Evolutionary conservation across 2,888 invertebrate species (phyloP).

Genomic region (Tillus elongatus): DNA sequence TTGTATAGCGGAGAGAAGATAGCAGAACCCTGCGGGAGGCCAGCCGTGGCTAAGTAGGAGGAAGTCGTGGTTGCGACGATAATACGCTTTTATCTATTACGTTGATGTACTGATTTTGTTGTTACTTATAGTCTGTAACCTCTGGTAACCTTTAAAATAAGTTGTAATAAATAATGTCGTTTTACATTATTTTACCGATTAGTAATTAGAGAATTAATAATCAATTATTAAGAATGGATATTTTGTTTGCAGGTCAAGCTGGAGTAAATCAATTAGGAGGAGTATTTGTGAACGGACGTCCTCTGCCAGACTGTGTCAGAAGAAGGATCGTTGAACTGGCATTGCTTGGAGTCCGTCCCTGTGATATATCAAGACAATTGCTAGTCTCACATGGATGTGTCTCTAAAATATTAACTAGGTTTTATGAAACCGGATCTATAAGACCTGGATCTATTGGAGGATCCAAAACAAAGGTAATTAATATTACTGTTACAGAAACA

Average conservation of each 20-base stretch:
- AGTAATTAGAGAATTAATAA: too few species aligned
- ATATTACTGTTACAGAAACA: slow-evolving; percentile 3
- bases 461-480: slow-evolving; percentile 82
- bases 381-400: slow-evolving; percentile 96
- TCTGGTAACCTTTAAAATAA: too few species aligned
- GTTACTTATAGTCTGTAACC: too few species aligned
- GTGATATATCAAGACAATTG: slow-evolving; percentile 92
- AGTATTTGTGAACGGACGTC: slow-evolving; percentile 95
- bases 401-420: slow-evolving; percentile 91
- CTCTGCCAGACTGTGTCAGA: slow-evolving; percentile 87
- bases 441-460: slow-evolving; percentile 92
- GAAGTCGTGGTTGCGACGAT: too few species aligned
- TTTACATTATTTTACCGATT: too few species aligned
- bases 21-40: too few species aligned
- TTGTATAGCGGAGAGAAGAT: too few species aligned
- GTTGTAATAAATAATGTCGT: too few species aligned
- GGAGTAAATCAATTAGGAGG: slow-evolving; percentile 96
- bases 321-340: slow-evolving; percentile 91
- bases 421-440: slow-evolving; percentile 95
- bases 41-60: too few species aligned
- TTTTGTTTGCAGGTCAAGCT: slow-evolving; percentile 82
- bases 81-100: too few species aligned
- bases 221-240: slow-evolving; percentile 13
- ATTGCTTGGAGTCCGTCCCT: slow-evolving; percentile 87
- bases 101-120: too few species aligned